Conservation (phyloP, 2,888 invertebrate species). For the Lacanobia oleracea region DNA sequence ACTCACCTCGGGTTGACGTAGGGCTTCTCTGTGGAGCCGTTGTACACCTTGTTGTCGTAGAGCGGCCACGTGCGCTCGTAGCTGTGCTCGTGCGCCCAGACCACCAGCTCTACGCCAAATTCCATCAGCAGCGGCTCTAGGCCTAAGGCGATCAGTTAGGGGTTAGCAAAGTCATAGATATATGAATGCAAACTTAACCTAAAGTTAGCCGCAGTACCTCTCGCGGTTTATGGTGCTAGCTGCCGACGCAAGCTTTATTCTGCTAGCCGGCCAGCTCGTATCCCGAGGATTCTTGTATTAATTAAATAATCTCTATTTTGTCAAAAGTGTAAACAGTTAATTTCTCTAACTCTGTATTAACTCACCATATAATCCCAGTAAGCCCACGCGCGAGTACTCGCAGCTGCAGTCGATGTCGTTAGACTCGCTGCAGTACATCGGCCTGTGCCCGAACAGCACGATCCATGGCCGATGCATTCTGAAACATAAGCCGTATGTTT, state of each 20-base stretch:
- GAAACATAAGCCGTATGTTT: conserved; percentile 41
- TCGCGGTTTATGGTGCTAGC: too few relatives aligned
- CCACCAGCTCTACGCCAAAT: conserved; percentile 97
- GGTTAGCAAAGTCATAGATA: too few relatives aligned
- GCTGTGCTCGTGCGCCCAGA: conserved; percentile 99
- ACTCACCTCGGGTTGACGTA: conserved; percentile 90
- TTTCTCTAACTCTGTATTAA: not conserved
- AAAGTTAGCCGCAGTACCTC: too few relatives aligned
- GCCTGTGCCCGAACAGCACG: conserved; percentile 94
- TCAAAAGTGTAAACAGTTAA: too few relatives aligned
- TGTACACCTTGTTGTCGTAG: conserved; percentile 94
- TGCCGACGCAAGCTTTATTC: too few relatives aligned
- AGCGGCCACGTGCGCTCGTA: conserved; percentile 99
- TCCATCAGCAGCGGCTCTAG: conserved; percentile 97
- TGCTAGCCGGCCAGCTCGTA: too few relatives aligned
- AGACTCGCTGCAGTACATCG: conserved; percentile 97
- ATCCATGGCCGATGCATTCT: conserved; percentile 94
- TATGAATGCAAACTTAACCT: too few relatives aligned
- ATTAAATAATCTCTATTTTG: too few relatives aligned
- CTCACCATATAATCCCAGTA: conserved; percentile 91
- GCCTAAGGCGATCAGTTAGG: conserved; percentile 71
- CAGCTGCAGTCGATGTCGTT: conserved; percentile 94
- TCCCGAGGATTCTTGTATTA: too few relatives aligned
- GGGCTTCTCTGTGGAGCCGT: conserved; percentile 89
- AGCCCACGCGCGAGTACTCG: conserved; percentile 92